A percentile compares a stretch with the other conserved stretches of the same genome.
Conservation (phyloP, 2,113 vertebrate genomes). For the Channa maculata region DNA sequence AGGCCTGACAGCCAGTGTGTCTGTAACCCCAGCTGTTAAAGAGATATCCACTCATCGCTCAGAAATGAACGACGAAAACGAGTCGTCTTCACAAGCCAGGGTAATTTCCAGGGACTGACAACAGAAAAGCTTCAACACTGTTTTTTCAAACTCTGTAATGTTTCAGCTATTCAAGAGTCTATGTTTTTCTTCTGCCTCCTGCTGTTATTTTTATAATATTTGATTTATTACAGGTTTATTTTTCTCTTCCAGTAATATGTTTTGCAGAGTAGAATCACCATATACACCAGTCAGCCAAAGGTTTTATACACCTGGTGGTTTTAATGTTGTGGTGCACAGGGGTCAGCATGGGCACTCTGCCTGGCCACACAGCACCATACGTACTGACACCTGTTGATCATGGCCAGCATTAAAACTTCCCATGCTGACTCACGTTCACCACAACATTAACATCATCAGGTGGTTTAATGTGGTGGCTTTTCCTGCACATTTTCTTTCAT, state of each 20-base stretch:
- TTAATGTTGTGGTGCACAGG: too few relatives aligned
- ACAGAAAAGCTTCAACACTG: constrained; percentile 43
- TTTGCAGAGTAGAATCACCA: neutral
- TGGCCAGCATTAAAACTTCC: too few relatives aligned
- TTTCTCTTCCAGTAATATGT: neutral
- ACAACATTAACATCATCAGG: too few relatives aligned
- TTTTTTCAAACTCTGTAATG: constrained; percentile 16
- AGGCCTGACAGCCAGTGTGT: constrained; percentile 58
- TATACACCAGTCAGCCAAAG: too few relatives aligned
- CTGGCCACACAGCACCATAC: too few relatives aligned
- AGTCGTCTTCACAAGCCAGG: constrained; percentile 28
- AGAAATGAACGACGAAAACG: constrained; percentile 58
- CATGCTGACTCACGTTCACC: too few relatives aligned
- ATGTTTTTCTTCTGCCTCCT: constrained; percentile 10
- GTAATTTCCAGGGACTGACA: constrained; percentile 60
- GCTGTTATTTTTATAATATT: neutral
- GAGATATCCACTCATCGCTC: constrained; percentile 67
- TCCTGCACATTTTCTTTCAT: constrained; percentile 22
- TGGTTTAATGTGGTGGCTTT: neutral
- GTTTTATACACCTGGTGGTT: too few relatives aligned
- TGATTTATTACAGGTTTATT: constrained; percentile 4
- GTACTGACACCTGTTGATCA: too few relatives aligned
- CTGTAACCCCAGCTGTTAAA: constrained; percentile 76
- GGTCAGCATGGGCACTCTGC: too few relatives aligned
- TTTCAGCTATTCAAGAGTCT: constrained; percentile 22